A percentile compares a stretch with the other conserved stretches of the same genome.
Conservation (phyloP, 2,888 invertebrate genomes). For the Lordiphosa andalusiaca region DNA sequence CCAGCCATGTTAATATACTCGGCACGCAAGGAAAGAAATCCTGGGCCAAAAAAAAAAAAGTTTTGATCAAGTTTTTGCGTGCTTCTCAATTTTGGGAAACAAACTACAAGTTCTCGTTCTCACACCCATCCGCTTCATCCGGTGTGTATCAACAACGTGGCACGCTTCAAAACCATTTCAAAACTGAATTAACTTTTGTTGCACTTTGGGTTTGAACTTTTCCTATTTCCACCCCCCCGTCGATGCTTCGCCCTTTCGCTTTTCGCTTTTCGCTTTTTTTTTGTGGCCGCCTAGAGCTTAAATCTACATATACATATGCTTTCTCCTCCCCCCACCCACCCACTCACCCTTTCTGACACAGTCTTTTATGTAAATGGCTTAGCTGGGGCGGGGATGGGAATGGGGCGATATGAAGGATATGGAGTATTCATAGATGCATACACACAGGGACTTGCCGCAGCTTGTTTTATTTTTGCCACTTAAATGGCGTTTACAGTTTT, state of each 20-base stretch:
- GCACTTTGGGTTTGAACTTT: conserved; percentile 46
- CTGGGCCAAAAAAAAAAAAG: conserved; percentile 19
- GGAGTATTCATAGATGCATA: conserved; percentile 2
- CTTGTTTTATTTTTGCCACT: no score
- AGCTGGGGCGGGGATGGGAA: neutral
- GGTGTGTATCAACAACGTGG: conserved; percentile 31
- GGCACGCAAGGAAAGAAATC: conserved; percentile 32
- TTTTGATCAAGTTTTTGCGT: conserved; percentile 51
- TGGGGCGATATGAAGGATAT: no score
- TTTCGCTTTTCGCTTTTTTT: neutral
- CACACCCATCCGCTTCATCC: conserved; percentile 15
- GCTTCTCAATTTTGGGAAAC: conserved; percentile 37
- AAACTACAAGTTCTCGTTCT: conserved; percentile 48
- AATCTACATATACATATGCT: conserved; percentile 20
- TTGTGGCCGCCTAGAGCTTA: conserved; percentile 11
- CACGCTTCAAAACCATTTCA: conserved; percentile 56
- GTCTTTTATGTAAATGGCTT: conserved; percentile 6
- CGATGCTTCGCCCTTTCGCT: neutral
- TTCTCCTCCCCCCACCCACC: neutral
- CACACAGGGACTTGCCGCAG: neutral
- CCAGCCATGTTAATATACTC: conserved; percentile 33
- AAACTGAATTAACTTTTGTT: conserved; percentile 67
- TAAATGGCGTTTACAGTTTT: neutral
- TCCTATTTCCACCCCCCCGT: conserved; percentile 1
- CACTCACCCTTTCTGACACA: neutral